A percentile compares a stretch with the other conserved stretches of the same genome.
Conservation (phyloP, 1,140 invertebrate species). For the Zelostemma sp. region DNA sequence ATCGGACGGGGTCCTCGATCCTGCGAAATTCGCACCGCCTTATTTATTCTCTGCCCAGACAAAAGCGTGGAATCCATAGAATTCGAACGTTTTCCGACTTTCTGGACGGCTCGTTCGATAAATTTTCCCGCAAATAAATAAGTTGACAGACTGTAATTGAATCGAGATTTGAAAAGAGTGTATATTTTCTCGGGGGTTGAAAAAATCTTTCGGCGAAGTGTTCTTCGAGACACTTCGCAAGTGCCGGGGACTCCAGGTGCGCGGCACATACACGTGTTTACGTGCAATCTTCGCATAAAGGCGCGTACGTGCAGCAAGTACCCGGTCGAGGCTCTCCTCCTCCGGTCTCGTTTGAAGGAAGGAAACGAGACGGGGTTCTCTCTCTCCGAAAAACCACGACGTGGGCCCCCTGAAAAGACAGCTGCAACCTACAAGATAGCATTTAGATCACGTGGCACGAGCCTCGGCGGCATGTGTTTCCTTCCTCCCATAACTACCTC, state of each 20-base stretch:
- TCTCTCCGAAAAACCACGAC: conserved; percentile 33
- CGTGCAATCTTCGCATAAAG: neutral
- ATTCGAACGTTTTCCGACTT: no score
- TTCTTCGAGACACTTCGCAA: conserved; percentile 30
- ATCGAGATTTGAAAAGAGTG: no score
- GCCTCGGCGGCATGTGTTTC: conserved; percentile 64
- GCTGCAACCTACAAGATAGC: conserved; percentile 63
- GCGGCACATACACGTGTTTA: conserved; percentile 25
- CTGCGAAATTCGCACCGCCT: no score
- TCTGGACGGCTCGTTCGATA: no score
- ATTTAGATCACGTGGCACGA: conserved; percentile 66
- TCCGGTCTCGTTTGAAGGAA: conserved; percentile 35
- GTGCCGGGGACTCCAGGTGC: conserved; percentile 54
- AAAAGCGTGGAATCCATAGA: no score
- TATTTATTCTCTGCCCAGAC: no score
- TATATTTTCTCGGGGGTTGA: no score
- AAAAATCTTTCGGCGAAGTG: no score
- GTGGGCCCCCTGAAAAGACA: conserved; percentile 49
- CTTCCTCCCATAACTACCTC: conserved; percentile 36
- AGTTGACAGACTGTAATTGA: no score
- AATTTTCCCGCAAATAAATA: no score
- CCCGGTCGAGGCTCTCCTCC: conserved; percentile 24
- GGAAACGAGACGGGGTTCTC: conserved; percentile 13
- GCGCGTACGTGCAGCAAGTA: neutral
- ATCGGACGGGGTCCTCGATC: no score